phyloP scores from a whole-genome alignment of 2,797 vertebrate genomes.

The Amblyraja radiata region DNA sequence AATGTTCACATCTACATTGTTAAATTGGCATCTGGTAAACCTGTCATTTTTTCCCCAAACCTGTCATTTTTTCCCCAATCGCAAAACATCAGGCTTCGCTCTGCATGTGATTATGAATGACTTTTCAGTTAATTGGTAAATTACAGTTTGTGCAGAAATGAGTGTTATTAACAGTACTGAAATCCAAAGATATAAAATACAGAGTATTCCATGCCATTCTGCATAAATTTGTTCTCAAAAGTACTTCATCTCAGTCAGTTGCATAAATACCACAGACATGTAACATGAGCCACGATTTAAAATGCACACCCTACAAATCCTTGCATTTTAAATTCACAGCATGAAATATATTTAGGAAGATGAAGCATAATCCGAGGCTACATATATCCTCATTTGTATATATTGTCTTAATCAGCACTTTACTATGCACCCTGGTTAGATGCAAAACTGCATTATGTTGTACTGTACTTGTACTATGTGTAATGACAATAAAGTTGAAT shows the following conservation, averaged over 20 bases:
- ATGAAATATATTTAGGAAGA: neutral
- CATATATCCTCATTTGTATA: too few species aligned
- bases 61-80: neutral
- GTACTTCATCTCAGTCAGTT: neutral
- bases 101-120: neutral
- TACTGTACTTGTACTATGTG: too few species aligned
- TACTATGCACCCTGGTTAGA: too few species aligned
- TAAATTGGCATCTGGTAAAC: neutral
- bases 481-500: too few species aligned
- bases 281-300: neutral
- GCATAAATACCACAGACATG: neutral
- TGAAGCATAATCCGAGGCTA: neutral
- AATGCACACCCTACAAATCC: neutral
- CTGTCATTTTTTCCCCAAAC: neutral
- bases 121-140: slow-evolving; percentile 1
- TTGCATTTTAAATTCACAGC: neutral
- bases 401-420: too few species aligned
- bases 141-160: neutral
- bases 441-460: too few species aligned
- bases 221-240: neutral
- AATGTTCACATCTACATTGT: neutral
- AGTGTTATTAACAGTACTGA: neutral
- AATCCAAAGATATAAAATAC: neutral
- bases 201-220: neutral
- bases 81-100: neutral